Conservation (phyloP, 2,113 vertebrate species). For the Cairina moschata region DNA sequence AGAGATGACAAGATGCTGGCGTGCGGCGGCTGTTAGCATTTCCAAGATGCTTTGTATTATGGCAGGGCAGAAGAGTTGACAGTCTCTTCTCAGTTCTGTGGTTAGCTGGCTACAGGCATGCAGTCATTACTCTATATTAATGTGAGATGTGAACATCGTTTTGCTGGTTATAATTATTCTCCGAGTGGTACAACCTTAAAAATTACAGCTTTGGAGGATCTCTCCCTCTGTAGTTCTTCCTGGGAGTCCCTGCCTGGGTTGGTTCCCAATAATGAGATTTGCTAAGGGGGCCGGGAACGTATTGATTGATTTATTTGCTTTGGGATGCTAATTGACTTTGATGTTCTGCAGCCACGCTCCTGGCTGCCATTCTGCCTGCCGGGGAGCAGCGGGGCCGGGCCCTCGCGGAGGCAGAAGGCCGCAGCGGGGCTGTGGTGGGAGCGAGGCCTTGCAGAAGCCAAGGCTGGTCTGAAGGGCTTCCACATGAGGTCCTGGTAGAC, state of each 20-base stretch:
- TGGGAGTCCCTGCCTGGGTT: constrained; percentile 17
- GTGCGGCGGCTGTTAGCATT: constrained; percentile 10
- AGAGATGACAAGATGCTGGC: constrained; percentile 49
- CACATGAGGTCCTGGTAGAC: fast-evolving
- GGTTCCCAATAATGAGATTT: constrained; percentile 50
- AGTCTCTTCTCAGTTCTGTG: constrained; percentile 66
- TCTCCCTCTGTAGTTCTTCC: constrained; percentile 33
- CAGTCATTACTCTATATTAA: constrained; percentile 66
- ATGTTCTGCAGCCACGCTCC: constrained; percentile 1
- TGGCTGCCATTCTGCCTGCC: background rate
- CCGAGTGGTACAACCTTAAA: constrained; percentile 28
- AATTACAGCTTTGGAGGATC: constrained; percentile 53
- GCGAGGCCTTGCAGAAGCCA: background rate
- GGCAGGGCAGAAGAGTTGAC: constrained; percentile 60
- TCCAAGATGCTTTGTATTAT: constrained; percentile 66
- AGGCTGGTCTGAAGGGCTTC: background rate
- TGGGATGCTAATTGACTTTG: constrained; percentile 17
- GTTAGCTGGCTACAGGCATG: constrained; percentile 63
- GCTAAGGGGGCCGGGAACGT: background rate
- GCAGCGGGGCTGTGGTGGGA: background rate
- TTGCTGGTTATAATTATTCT: constrained; percentile 43
- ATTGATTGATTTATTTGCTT: constrained; percentile 52
- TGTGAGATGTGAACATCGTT: constrained; percentile 43
- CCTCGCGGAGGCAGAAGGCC: background rate
- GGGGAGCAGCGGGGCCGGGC: background rate